A percentile compares a stretch with the other conserved stretches of the same genome.
Evolutionary conservation across 2,888 invertebrate species (phyloP).

Genomic region (Folsomia candida): DNA sequence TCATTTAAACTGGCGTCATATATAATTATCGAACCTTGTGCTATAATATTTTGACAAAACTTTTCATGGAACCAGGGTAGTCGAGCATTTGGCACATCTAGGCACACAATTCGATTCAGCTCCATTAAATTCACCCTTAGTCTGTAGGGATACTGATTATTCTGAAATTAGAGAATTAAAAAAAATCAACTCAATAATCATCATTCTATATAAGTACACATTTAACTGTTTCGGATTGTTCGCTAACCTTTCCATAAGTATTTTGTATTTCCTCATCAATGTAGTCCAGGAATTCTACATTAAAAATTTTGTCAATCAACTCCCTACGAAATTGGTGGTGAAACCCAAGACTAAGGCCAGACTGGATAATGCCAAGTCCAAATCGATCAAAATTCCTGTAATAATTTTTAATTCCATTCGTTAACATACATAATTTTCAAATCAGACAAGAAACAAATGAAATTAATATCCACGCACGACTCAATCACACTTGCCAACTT

Average conservation of each 20-base stretch:
- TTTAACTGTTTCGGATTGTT: too few relatives aligned
- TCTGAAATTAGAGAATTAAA: conserved; percentile 54
- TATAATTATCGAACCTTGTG: conserved; percentile 54
- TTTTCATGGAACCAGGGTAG: conserved; percentile 68
- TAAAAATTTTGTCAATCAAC: conserved; percentile 61
- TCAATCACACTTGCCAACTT: conserved; percentile 56
- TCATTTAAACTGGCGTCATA: too few relatives aligned
- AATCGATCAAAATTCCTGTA: conserved; percentile 60
- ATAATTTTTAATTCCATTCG: conserved; percentile 13
- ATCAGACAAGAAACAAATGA: neutral
- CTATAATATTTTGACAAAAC: conserved; percentile 59
- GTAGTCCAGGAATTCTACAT: conserved; percentile 61
- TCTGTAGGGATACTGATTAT: conserved; percentile 59
- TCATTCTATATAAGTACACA: too few relatives aligned
- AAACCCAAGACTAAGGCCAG: conserved; percentile 59
- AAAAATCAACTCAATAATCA: conserved; percentile 26
- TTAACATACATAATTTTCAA: neutral
- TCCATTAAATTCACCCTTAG: conserved; percentile 62
- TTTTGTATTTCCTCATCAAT: conserved; percentile 61
- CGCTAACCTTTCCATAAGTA: conserved; percentile 55
- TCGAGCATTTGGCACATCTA: conserved; percentile 64
- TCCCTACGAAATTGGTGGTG: conserved; percentile 59
- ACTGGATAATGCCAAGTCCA: conserved; percentile 59
- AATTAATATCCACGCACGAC: conserved; percentile 55
- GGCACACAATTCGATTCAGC: conserved; percentile 64